These are phyloP conservation scores for Amyelois transitella DNA, from an alignment of 1,140 invertebrate species.

Conservation along the genomic window DNA sequence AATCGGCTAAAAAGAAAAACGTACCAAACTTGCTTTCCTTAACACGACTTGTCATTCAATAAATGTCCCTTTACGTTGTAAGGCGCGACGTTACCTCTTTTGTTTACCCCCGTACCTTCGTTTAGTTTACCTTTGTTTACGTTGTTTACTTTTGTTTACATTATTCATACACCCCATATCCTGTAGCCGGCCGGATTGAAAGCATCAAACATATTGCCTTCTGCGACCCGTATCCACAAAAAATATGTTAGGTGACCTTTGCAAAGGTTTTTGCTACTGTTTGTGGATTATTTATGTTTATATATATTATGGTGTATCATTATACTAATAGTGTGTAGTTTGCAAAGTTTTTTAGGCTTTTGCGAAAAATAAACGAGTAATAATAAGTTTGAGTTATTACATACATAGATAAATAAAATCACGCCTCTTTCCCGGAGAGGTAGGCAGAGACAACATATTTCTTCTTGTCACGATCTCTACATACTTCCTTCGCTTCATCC, in stretches of 20 bases:
- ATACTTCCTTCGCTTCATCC: no score
- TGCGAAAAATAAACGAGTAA: no score
- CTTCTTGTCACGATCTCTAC: no score
- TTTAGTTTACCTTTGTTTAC: background rate
- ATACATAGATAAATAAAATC: no score
- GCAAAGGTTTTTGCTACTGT: background rate
- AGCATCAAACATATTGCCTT: background rate
- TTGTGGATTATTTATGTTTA: background rate
- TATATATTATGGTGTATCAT: background rate
- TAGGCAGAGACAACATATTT: no score
- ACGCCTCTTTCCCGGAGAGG: no score
- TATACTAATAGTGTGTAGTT: no score
- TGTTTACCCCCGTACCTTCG: background rate
- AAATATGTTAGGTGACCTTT: background rate
- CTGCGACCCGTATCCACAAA: background rate
- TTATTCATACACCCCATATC: background rate
- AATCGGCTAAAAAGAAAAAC: background rate
- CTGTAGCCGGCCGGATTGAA: background rate
- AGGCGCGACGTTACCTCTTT: background rate
- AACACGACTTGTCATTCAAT: background rate
- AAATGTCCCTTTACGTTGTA: background rate
- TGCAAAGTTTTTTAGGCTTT: no score
- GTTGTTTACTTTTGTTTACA: background rate
- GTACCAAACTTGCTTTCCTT: background rate
- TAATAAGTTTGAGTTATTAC: no score